Conservation (phyloP, 2,888 invertebrate genomes). For the Eupithecia exiguata region DNA sequence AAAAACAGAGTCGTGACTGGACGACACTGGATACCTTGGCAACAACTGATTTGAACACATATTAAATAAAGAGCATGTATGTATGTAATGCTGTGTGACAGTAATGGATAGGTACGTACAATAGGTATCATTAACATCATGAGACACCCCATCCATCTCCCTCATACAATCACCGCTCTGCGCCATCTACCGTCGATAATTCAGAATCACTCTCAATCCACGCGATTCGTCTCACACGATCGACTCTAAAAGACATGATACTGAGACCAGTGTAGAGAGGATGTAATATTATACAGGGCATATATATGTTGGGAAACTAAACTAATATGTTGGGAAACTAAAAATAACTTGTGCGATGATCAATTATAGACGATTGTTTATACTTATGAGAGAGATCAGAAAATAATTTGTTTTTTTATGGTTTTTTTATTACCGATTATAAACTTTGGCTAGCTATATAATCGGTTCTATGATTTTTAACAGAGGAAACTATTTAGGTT, state of each 20-base stretch:
- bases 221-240: constrained; percentile 69
- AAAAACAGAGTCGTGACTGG: neutral
- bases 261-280: constrained; percentile 25
- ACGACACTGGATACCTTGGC: neutral
- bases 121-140: neutral
- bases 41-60: neutral
- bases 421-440: neutral
- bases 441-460: neutral
- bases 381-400: neutral
- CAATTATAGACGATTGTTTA: no score
- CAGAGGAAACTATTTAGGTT: no score
- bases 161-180: constrained; percentile 44
- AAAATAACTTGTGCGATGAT: no score
- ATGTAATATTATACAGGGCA: neutral
- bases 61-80: neutral
- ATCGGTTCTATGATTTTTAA: neutral
- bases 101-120: constrained; percentile 4
- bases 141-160: neutral
- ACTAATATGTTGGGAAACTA: no score
- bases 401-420: neutral
- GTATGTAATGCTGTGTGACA: neutral
- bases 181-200: constrained; percentile 53
- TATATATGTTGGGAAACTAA: no score
- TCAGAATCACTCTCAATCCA: constrained; percentile 54
- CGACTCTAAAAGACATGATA: constrained; percentile 59